A percentile compares a stretch with the other conserved stretches of the same genome.
phyloP scores from a whole-genome alignment of 2,113 vertebrate genomes.

The Coreoperca whiteheadi region DNA sequence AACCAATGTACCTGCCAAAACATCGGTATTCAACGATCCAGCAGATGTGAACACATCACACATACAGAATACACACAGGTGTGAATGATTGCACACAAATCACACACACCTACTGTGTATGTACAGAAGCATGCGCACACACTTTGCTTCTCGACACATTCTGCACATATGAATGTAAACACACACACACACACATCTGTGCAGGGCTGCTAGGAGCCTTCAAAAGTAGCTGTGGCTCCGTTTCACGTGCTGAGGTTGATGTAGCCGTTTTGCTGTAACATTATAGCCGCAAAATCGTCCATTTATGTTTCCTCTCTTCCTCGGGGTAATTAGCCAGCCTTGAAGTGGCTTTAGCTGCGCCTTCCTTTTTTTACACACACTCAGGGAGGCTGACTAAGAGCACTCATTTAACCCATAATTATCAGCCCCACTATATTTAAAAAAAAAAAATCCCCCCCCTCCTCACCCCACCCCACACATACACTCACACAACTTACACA shows the following conservation, averaged over 20 bases:
- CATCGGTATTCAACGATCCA: neutral
- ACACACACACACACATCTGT: slow-evolving; percentile 41
- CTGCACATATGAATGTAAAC: slow-evolving; percentile 31
- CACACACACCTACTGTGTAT: neutral
- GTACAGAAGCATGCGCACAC: neutral
- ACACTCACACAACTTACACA: slow-evolving; percentile 59
- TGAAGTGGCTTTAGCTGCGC: slow-evolving; percentile 83
- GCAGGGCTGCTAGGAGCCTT: slow-evolving; percentile 42
- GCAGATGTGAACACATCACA: neutral
- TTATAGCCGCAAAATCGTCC: slow-evolving; percentile 75
- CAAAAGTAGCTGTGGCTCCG: slow-evolving; percentile 66
- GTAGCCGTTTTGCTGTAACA: slow-evolving; percentile 73
- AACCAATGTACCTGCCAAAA: neutral
- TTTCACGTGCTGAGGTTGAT: slow-evolving; percentile 75
- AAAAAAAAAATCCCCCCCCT: slow-evolving; percentile 31
- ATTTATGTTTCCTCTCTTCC: slow-evolving; percentile 82
- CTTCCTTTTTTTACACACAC: slow-evolving; percentile 80
- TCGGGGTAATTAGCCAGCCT: slow-evolving; percentile 81
- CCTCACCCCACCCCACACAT: slow-evolving; percentile 46
- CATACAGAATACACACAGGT: neutral
- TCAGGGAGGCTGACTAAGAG: slow-evolving; percentile 79
- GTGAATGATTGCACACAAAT: slow-evolving; percentile 21
- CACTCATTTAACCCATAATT: slow-evolving; percentile 83
- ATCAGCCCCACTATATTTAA: slow-evolving; percentile 80
- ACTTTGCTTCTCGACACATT: slow-evolving; percentile 19